phyloP scores from a whole-genome alignment of 2,888 invertebrate species.

The Thymelicus lineola region DNA sequence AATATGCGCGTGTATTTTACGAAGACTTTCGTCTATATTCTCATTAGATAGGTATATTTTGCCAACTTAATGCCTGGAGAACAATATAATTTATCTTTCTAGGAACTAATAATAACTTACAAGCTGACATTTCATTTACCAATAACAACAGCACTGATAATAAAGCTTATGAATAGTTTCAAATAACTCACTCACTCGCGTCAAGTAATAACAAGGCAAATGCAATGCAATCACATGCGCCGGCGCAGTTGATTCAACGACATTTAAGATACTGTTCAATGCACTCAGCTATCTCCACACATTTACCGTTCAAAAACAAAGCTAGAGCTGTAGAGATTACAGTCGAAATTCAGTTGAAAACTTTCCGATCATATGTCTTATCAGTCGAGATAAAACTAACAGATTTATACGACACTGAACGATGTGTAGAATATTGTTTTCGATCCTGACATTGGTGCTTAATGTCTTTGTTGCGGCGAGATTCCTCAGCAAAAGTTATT shows the following conservation, averaged over 20 bases:
- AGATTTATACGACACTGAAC: constrained; percentile 73
- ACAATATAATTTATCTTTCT: constrained; percentile 6
- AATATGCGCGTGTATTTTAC: too few relatives aligned
- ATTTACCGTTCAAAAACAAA: constrained; percentile 36
- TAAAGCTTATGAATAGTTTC: constrained; percentile 50
- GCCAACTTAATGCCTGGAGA: not conserved
- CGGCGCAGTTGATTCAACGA: constrained; percentile 70
- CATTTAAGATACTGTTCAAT: constrained; percentile 56
- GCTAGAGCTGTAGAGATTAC: constrained; percentile 38
- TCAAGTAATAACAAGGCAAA: constrained; percentile 66
- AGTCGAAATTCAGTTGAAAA: constrained; percentile 43
- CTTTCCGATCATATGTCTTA: constrained; percentile 24
- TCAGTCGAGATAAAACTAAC: constrained; percentile 42
- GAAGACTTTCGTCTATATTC: too few relatives aligned
- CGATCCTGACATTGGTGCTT: constrained; percentile 69
- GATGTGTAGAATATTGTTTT: constrained; percentile 77
- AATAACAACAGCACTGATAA: constrained; percentile 35
- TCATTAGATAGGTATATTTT: too few relatives aligned
- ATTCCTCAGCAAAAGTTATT: constrained; percentile 61
- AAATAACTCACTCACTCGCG: constrained; percentile 55
- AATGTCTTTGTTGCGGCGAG: constrained; percentile 77
- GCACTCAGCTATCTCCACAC: constrained; percentile 40
- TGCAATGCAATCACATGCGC: constrained; percentile 72
- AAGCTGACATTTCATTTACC: constrained; percentile 25
- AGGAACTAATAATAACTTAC: constrained; percentile 14